These are phyloP conservation scores for Sylvia borin DNA, from an alignment of 2,797 vertebrate genomes.

Conservation along the genomic window DNA sequence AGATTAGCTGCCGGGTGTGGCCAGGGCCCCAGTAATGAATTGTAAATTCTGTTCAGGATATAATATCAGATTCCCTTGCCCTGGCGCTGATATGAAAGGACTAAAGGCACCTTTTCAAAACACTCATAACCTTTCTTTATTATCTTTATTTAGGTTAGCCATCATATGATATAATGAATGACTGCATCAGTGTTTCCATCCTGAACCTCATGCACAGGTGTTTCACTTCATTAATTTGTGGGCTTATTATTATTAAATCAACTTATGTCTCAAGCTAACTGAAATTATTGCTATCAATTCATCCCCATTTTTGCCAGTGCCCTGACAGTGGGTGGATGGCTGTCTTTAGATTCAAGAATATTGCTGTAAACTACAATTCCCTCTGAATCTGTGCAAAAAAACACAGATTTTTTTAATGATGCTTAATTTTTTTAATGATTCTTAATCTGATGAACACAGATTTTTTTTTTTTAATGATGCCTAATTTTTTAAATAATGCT, in stretches of 20 bases:
- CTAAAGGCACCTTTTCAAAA: constrained; percentile 40
- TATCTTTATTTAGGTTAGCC: constrained; percentile 7
- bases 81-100: not conserved
- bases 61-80: constrained; percentile 49
- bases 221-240: not conserved
- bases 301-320: not conserved
- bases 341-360: not conserved
- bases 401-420: no score
- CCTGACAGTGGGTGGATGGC: not conserved
- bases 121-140: constrained; percentile 13
- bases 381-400: not conserved
- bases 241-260: not conserved
- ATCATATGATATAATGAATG: not conserved
- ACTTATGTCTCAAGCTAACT: not conserved
- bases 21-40: constrained; percentile 68
- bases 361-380: not conserved
- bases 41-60: constrained; percentile 61
- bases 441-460: no score
- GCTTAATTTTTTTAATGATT: no score
- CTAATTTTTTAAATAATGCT: no score
- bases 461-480: no score
- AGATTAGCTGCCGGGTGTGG: constrained; percentile 76
- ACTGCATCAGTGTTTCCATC: constrained; percentile 15
- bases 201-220: not conserved
- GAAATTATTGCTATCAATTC: not conserved